Base-by-base conservation (phyloP, 2,888 invertebrate genomes). In the Leptopilina drosophilae region DNA sequence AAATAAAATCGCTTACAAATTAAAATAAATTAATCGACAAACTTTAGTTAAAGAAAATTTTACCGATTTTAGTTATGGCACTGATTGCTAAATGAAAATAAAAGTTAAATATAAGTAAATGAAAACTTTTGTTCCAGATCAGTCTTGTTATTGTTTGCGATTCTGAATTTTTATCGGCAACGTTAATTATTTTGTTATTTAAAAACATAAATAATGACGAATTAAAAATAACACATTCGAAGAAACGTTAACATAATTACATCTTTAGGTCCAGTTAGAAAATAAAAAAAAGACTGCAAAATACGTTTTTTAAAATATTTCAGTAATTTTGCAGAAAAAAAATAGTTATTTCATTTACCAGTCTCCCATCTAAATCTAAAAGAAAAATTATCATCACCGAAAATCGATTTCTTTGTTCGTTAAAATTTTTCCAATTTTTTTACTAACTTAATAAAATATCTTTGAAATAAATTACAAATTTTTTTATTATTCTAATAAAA, bases 81-180 rank as follows among this genome's bases (percentile, higher is more conserved):
- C 69, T 69, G 49, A 26, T 69, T 5, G 12, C 20, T 69, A 53
- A 20, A 11, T 49, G 20, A 46, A 67, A 20, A 49, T 49, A 7
- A 69, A 49, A 15, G 15, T 20, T 20, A 20, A 20, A 20, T 20
- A 20, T 49, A 49, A 33, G 14, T 49, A 5, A 49, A 26, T 49
- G 49, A 26, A 14, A 69, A 26, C 12, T 69, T 26, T 69, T 49
- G 26, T 69, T 69, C 53, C 69, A 14, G 53, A 15, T 69, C 69
- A 69, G 69, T 69, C 69, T 69, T 69, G 53, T 69, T 69, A 69
- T 26, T 53, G 15, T 69, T 67, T 69, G 20, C 69, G 53, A 69
- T 26, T 49, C 5, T 53, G 8, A 53, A 20, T 69, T 69, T 49
- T 4, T 49, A 49, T 49, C 20, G 3, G 49, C 53, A 49, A 9